phyloP scores from a whole-genome alignment of 2,113 vertebrate species.

The Sturnus vulgaris region DNA sequence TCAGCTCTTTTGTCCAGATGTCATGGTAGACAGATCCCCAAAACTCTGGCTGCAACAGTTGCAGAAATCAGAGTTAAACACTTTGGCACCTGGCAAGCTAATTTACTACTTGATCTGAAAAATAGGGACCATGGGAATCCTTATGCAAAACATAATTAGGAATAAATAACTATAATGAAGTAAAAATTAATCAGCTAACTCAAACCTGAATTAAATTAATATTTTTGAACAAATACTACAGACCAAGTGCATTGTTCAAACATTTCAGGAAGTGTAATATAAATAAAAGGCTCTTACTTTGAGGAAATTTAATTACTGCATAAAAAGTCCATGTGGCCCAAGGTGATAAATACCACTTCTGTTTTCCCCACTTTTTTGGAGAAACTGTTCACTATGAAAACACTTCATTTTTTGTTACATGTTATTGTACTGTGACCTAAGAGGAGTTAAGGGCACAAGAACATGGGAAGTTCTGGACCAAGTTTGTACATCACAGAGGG shows the following conservation, averaged over 20 bases:
- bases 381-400: background rate
- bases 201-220: background rate
- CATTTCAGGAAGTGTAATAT: background rate
- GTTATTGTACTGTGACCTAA: background rate
- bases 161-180: background rate
- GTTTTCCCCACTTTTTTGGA: background rate
- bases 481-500: background rate
- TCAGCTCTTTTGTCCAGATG: background rate
- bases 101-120: background rate
- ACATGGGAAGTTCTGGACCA: constrained; percentile 18
- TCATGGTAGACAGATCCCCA: background rate
- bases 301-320: background rate
- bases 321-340: background rate
- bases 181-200: background rate
- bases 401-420: background rate
- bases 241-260: background rate
- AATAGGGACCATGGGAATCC: background rate
- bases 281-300: background rate
- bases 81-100: background rate
- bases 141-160: background rate
- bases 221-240: background rate
- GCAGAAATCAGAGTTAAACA: background rate
- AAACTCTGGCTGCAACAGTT: background rate
- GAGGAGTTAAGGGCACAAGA: background rate
- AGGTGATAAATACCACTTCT: background rate